A percentile compares a stretch with the other conserved stretches of the same genome.
Evolutionary conservation across 1,140 invertebrate genomes (phyloP).

Genomic region (Dufourea novaeangliae): DNA sequence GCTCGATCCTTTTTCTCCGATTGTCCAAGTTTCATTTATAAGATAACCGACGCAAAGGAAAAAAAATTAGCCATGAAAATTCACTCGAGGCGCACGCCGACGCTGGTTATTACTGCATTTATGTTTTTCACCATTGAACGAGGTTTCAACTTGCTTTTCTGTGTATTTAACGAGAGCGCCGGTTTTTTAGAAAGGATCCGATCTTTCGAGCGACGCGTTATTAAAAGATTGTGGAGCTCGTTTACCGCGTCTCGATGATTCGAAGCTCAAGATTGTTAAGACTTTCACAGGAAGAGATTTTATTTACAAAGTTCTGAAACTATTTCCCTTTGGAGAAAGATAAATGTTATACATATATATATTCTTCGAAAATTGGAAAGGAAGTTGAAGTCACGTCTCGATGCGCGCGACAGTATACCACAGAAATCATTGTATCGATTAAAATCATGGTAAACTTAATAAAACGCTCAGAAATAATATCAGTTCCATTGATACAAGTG

Average conservation of each 20-base stretch:
- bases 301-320: background rate
- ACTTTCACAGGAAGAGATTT: background rate
- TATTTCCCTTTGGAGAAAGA: background rate
- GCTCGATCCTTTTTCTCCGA: constrained; percentile 44
- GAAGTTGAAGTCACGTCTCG: constrained; percentile 71
- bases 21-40: constrained; percentile 25
- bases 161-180: background rate
- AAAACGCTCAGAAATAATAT: constrained; percentile 78
- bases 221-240: background rate
- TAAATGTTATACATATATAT: background rate
- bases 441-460: constrained; percentile 81
- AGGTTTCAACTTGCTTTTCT: constrained; percentile 47
- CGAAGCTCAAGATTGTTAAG: background rate
- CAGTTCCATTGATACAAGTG: constrained; percentile 20
- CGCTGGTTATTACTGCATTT: constrained; percentile 59
- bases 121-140: constrained; percentile 28
- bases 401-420: constrained; percentile 78
- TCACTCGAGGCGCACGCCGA: constrained; percentile 42
- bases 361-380: constrained; percentile 35
- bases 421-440: constrained; percentile 81
- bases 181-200: background rate
- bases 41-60: constrained; percentile 8
- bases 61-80: constrained; percentile 39
- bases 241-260: background rate
- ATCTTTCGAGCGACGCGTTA: background rate